Conservation (phyloP, 2,797 vertebrate species). For the Paramormyrops hopkinsi region DNA sequence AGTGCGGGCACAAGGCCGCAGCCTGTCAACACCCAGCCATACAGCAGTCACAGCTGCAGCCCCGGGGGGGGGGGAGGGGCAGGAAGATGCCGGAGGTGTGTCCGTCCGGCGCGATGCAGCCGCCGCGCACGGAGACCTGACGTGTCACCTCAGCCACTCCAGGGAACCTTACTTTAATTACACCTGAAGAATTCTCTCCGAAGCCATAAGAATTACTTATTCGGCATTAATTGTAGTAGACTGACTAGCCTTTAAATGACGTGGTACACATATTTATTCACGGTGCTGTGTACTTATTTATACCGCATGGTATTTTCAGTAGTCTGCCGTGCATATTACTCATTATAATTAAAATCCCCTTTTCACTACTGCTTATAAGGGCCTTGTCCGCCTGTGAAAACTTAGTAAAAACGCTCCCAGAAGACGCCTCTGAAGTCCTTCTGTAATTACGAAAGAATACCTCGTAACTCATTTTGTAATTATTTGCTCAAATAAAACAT, state of each 20-base stretch:
- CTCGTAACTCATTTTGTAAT: conserved; percentile 1
- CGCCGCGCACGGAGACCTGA: not conserved
- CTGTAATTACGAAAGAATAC: conserved; percentile 12
- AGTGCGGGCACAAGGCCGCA: conserved; percentile 51
- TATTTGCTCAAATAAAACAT: conserved; percentile 23
- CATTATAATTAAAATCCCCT: not conserved
- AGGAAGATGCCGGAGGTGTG: not conserved
- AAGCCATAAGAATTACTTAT: conserved; percentile 9
- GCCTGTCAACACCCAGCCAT: conserved; percentile 68
- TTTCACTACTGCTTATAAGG: not conserved
- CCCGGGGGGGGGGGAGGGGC: not conserved
- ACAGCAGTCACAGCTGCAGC: conserved; percentile 62
- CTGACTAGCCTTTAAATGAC: not conserved
- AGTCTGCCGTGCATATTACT: conserved; percentile 1
- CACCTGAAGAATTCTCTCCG: not conserved
- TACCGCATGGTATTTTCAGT: not conserved
- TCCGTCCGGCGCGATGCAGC: not conserved
- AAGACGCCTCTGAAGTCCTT: not conserved
- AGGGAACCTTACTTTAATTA: not conserved
- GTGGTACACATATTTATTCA: conserved; percentile 11
- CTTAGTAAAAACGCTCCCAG: not conserved
- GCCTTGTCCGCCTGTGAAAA: not conserved
- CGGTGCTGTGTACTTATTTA: conserved; percentile 11
- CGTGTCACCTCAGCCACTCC: not conserved
- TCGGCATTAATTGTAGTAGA: not conserved